Base-by-base conservation (phyloP, 2,797 vertebrate genomes). In the Bradypodion ventrale region DNA sequence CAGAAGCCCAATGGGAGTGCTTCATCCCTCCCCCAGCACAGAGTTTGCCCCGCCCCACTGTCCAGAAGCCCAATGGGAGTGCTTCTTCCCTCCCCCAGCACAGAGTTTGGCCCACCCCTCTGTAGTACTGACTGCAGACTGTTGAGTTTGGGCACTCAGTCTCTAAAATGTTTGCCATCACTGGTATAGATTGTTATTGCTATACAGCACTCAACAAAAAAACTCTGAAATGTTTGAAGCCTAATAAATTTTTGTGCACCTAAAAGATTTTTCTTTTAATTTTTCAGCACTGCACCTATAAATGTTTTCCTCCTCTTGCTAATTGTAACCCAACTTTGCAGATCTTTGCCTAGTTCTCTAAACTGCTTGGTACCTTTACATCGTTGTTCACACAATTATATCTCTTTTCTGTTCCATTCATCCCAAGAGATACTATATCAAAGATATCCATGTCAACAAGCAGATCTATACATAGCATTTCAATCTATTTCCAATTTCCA, bases 291-390 rank as follows among this genome's bases (percentile, higher is more conserved):
- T 69, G 40, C 37, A 78, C 8, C 9, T n/a, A n/a, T n/a, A n/a
- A n/a, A n/a, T 73, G 44, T 52, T 59, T 29, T 52, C 60, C 29
- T 42, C 46, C 7, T 6, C 49, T 40, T 52, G 56, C 29, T 35
- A 32, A 32, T 32, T 56, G 12, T 65, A 80, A 42, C 19, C 37
- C 40, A 79, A 65, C n/a, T 42, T 69, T 65, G 66, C 29, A 52
- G 59, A 63, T 7, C 29, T 15, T 15, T 29, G 27, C 32, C 56
- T 56, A 49, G 60, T 46, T 79, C 27, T 65, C 40, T 46, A 66
- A 80, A 16, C 25, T 56, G 44, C 62, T 85, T 66, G 37, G 42
- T 75, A 83, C 29, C 44, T 87, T 83, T 66, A 66, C 21, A 77
- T 74, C 2, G 4, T 56, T 19, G 68, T 32, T 75, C 46, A 23